Evolutionary conservation across 1,140 invertebrate genomes (phyloP).

Genomic region (Myzus persicae): DNA sequence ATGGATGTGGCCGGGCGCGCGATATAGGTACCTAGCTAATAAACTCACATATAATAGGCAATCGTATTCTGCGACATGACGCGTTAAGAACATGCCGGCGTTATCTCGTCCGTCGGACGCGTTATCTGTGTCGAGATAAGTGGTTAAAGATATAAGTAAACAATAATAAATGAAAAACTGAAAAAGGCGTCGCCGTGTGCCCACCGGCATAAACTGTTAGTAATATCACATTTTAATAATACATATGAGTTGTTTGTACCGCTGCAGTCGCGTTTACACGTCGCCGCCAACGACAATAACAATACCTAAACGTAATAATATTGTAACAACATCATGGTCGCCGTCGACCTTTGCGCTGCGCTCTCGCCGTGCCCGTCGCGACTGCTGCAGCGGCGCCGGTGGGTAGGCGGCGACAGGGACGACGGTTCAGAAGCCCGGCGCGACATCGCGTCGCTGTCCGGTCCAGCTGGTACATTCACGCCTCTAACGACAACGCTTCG

Average conservation of each 20-base stretch:
- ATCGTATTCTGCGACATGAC: not conserved
- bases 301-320: not conserved
- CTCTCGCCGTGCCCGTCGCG: not conserved
- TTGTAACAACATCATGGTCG: not conserved
- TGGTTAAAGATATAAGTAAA: not conserved
- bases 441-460: constrained; percentile 15
- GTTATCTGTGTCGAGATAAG: not conserved
- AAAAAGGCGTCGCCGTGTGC: not conserved
- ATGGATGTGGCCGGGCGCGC: no score
- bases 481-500: not conserved
- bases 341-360: not conserved
- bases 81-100: no score
- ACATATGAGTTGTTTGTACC: not conserved
- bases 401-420: not conserved
- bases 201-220: no score
- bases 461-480: constrained; percentile 21
- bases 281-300: not conserved
- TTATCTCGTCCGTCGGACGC: not conserved
- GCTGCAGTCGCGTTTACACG: not conserved
- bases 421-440: not conserved
- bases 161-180: constrained; percentile 11
- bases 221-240: not conserved
- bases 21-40: no score
- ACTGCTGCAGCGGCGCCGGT: not conserved
- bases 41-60: not conserved